Base-by-base conservation (phyloP, 2,888 invertebrate species). In the Tyria jacobaeae region DNA sequence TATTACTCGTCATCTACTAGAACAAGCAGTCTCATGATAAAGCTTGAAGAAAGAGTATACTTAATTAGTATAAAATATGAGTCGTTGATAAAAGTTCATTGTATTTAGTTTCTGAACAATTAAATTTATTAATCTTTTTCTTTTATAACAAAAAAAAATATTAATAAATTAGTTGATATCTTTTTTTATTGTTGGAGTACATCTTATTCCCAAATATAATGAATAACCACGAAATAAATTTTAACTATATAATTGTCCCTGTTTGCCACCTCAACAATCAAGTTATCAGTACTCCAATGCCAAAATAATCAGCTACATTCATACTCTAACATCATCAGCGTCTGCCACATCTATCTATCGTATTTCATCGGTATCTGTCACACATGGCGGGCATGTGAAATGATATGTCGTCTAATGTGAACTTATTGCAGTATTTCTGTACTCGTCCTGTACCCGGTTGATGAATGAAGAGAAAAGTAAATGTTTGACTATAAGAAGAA, bases 401-500 rank as follows among this genome's bases (percentile, higher is more conserved):
- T 47, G 59, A 63, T 64, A 63, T 63, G 55, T 55, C 59, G 53
- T 39, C 25, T 56, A 54, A 54, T 62, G 57, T 57, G 62, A 35
- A 54, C 50, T 25, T 54, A 54, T 58, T 58, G 54, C 58, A 58
- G 51, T 51, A 47, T 53, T 57, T 62, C 41, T 52, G 52, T 52
- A 31, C 51, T 44, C 51, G 35, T 62, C 52, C 57, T 57, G 57
- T 57, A 39, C 47, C 61, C 44, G n/a, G 48, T 49, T 61, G 34
- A 66, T 76, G 68, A 75, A 75, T 70, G 74, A 70, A 70, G 51
- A 1, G 62, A 34, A 49, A 56, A 58, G 62, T 63, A 63, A 63
- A 60, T 73, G 65, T 48, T 27, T 25, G n/a, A n/a, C n/a, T n/a
- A n/a, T n/a, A n/a, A n/a, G n/a, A n/a, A n/a, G n/a, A n/a, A n/a